phyloP scores from a whole-genome alignment of 2,113 vertebrate species.

The Chloropsis hardwickii region DNA sequence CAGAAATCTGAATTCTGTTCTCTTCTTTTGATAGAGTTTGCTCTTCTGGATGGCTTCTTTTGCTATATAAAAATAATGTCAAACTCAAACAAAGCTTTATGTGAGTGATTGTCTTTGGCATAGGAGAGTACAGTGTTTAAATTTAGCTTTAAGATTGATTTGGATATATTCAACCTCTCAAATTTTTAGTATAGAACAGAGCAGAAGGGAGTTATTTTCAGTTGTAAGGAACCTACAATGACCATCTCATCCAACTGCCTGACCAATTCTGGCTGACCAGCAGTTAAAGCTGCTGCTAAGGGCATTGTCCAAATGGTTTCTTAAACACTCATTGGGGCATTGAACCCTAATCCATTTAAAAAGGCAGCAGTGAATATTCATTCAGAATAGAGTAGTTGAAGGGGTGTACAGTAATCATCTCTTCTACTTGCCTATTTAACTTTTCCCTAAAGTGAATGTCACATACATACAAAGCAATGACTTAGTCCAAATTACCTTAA shows the following conservation, averaged over 20 bases:
- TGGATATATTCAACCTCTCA: not conserved
- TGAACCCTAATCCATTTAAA: not conserved
- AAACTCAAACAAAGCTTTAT: not conserved
- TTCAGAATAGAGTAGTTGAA: not conserved
- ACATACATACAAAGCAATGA: not conserved
- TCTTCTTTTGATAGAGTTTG: not conserved
- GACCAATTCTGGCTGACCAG: not conserved
- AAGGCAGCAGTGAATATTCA: not conserved
- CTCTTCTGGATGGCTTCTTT: not conserved
- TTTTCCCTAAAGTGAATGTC: not conserved
- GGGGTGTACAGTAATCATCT: rapidly evolving
- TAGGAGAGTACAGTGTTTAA: not conserved
- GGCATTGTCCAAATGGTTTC: not conserved
- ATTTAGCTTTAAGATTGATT: not conserved
- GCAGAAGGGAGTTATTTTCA: not conserved
- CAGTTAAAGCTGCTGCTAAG: not conserved
- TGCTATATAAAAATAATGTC: not conserved
- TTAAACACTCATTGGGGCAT: not conserved
- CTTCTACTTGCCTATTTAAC: not conserved
- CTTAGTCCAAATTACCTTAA: not conserved
- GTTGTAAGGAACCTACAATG: not conserved
- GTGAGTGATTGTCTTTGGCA: not conserved
- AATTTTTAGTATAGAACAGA: not conserved
- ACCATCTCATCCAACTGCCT: not conserved
- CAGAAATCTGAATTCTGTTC: not conserved